Conservation (phyloP, 1,140 invertebrate genomes). For the Habropoda laboriosa region DNA sequence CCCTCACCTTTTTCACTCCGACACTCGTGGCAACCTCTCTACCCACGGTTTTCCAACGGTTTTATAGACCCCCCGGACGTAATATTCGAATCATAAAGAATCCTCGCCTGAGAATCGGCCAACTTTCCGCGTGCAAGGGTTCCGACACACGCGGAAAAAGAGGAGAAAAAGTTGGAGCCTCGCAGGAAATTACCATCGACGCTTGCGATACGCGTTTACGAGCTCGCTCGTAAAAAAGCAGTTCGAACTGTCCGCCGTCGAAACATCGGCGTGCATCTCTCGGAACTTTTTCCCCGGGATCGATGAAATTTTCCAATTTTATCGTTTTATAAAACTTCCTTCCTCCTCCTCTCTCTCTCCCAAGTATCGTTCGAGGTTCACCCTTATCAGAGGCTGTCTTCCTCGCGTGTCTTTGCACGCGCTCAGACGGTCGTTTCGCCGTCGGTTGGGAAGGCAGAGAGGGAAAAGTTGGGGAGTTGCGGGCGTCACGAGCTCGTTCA, state of each 20-base stretch:
- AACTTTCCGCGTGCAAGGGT: background rate
- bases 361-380: background rate
- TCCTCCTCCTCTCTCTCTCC: no score
- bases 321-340: background rate
- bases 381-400: background rate
- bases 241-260: no score
- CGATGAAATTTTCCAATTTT: background rate
- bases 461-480: background rate
- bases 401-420: background rate
- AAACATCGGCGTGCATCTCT: background rate
- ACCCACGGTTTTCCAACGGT: background rate
- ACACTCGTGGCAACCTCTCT: no score
- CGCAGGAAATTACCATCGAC: background rate
- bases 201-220: slow-evolving; percentile 1
- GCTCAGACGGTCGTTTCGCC: background rate
- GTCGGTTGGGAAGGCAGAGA: background rate
- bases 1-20: background rate
- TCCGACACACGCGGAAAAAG: no score
- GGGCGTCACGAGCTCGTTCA: background rate
- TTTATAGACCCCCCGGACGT: background rate
- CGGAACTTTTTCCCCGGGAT: background rate
- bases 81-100: background rate
- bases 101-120: background rate
- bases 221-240: slow-evolving; percentile 5
- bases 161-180: background rate